phyloP scores from a whole-genome alignment of 2,113 vertebrate species.

The Hemibagrus wyckioides region DNA sequence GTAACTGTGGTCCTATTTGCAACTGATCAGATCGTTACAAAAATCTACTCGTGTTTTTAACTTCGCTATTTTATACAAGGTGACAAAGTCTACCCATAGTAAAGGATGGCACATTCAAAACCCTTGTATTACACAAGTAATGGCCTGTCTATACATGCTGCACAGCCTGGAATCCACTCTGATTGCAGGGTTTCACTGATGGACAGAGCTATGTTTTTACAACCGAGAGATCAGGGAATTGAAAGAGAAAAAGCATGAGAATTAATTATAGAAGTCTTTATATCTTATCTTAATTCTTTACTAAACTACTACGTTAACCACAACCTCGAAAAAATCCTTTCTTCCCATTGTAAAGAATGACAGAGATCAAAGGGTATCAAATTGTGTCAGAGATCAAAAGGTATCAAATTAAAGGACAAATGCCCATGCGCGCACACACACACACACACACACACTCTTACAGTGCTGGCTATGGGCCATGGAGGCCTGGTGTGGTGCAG shows the following conservation, averaged over 20 bases:
- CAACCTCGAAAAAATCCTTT: conserved; percentile 59
- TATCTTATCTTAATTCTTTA: conserved; percentile 14
- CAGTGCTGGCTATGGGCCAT: conserved; percentile 69
- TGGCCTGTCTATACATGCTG: conserved; percentile 70
- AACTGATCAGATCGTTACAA: not conserved
- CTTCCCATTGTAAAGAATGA: conserved; percentile 62
- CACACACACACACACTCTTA: conserved; percentile 31
- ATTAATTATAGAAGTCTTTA: conserved; percentile 23
- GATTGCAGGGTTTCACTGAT: conserved; percentile 78
- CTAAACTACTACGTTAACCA: conserved; percentile 11
- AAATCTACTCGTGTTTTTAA: not conserved
- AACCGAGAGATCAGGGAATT: conserved; percentile 16
- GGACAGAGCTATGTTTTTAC: conserved; percentile 58
- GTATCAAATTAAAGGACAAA: conserved; percentile 66
- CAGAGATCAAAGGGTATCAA: conserved; percentile 74
- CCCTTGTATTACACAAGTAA: conserved; percentile 63
- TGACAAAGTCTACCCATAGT: conserved; percentile 51
- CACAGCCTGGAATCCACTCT: conserved; percentile 69
- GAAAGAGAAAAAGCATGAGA: conserved; percentile 19
- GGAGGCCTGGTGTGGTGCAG: conserved; percentile 64
- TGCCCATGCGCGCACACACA: conserved; percentile 24
- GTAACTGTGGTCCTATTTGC: not conserved
- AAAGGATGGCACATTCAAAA: conserved; percentile 53
- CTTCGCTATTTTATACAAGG: not conserved
- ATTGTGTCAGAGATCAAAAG: conserved; percentile 74